These are phyloP conservation scores for Athalia circularis DNA, from an alignment of 2,888 invertebrate genomes.

Conservation along the genomic window DNA sequence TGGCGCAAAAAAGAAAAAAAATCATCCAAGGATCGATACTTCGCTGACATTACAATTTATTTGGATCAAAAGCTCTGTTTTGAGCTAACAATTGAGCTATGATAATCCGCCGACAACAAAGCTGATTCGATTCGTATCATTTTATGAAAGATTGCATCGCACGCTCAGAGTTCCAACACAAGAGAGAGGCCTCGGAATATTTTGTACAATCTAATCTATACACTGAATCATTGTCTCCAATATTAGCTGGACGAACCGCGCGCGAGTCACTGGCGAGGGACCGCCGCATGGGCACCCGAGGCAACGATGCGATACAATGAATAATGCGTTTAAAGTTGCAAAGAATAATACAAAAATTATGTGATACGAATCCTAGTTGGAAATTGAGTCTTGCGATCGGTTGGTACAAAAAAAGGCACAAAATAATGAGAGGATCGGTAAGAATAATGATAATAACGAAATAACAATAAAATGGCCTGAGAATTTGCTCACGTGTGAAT, in stretches of 20 bases:
- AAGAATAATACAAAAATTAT: neutral
- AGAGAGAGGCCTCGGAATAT: too few relatives aligned
- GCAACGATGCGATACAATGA: neutral
- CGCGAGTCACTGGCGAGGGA: conserved; percentile 1
- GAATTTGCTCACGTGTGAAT: conserved; percentile 58
- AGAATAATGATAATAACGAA: neutral
- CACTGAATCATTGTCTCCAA: too few relatives aligned
- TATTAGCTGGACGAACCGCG: neutral
- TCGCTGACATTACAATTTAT: too few relatives aligned
- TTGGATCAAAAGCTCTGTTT: too few relatives aligned
- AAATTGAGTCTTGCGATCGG: neutral
- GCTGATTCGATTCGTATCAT: too few relatives aligned
- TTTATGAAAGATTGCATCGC: too few relatives aligned
- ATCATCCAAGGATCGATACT: too few relatives aligned
- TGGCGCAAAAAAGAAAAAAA: too few relatives aligned
- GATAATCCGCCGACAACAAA: too few relatives aligned
- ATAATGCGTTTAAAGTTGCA: neutral
- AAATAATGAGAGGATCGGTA: neutral
- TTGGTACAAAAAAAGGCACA: neutral
- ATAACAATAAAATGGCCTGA: neutral
- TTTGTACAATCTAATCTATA: too few relatives aligned
- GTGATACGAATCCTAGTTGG: neutral
- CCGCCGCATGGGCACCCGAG: neutral
- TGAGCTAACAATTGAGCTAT: too few relatives aligned
- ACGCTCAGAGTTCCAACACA: too few relatives aligned